phyloP scores from a whole-genome alignment of 2,113 vertebrate genomes.

The Zingel zingel region DNA sequence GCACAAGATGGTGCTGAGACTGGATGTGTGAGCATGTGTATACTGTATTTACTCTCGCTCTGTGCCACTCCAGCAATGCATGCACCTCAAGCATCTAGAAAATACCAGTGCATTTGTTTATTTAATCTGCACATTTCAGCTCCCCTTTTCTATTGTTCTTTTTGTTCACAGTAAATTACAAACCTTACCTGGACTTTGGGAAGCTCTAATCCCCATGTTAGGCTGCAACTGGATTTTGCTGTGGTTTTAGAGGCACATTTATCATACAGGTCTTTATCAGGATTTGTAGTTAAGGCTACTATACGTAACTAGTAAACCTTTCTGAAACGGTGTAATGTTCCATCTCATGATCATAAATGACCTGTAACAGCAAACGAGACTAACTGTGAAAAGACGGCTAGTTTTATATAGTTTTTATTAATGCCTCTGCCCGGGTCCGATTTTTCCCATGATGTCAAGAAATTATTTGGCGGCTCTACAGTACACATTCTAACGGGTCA shows the following conservation, averaged over 20 bases:
- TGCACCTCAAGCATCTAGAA: slow-evolving; percentile 34
- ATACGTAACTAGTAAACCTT: too few relatives aligned
- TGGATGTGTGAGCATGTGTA: slow-evolving; percentile 40
- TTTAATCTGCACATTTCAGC: slow-evolving; percentile 53
- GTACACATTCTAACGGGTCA: too few relatives aligned
- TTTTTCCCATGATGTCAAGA: too few relatives aligned
- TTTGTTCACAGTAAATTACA: slow-evolving; percentile 44
- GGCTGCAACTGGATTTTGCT: slow-evolving; percentile 27
- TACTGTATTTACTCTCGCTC: slow-evolving; percentile 19
- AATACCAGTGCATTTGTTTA: slow-evolving; percentile 32
- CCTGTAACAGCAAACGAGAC: too few relatives aligned
- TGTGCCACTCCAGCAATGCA: slow-evolving; percentile 21
- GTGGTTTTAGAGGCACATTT: slow-evolving; percentile 12
- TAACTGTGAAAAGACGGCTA: too few relatives aligned
- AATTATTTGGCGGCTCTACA: too few relatives aligned
- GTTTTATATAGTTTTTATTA: too few relatives aligned
- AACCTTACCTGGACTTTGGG: slow-evolving; percentile 32
- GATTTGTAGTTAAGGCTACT: too few relatives aligned
- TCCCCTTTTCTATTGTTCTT: slow-evolving; percentile 3
- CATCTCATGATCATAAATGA: too few relatives aligned
- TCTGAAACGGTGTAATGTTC: too few relatives aligned
- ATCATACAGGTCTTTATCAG: not conserved
- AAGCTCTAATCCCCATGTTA: slow-evolving; percentile 51
- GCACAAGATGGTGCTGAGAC: slow-evolving; percentile 51
- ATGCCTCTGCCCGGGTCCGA: too few relatives aligned